These are phyloP conservation scores for Nylanderia fulva DNA, from an alignment of 1,140 invertebrate genomes.

Conservation along the genomic window DNA sequence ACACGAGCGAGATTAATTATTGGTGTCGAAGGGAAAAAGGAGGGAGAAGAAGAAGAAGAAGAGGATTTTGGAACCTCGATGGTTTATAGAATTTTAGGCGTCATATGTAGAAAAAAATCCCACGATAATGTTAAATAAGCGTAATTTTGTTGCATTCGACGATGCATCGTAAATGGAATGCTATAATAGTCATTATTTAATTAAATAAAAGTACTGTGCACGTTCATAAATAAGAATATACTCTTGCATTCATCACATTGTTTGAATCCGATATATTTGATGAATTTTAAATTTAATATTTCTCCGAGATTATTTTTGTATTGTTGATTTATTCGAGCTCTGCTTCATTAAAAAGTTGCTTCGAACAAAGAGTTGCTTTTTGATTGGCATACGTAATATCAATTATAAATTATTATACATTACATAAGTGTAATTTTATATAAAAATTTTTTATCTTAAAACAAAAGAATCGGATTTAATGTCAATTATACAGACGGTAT, in stretches of 20 bases:
- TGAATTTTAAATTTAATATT: not conserved
- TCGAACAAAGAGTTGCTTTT: not conserved
- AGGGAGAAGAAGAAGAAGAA: not conserved
- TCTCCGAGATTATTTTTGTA: not conserved
- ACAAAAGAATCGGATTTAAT: constrained; percentile 17
- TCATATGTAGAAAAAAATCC: not conserved
- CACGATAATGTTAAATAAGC: constrained; percentile 20
- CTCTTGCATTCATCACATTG: no score
- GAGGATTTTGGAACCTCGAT: not conserved
- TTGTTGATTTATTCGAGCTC: not conserved
- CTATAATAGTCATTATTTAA: no score
- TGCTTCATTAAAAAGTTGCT: not conserved
- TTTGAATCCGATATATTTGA: not conserved
- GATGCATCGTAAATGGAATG: no score
- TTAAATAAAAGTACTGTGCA: not conserved
- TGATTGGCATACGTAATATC: not conserved
- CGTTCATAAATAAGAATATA: not conserved
- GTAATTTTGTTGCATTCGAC: not conserved
- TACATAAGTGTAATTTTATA: not conserved
- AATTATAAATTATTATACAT: not conserved
- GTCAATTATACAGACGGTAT: constrained; percentile 40
- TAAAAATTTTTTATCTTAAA: not conserved
- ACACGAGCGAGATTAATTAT: constrained; percentile 60
- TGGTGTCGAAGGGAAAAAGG: not conserved
- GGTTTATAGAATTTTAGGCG: constrained; percentile 44